Percentiles rank a stretch among this genome's conserved stretches.
These are phyloP conservation scores for Streblospio benedicti DNA, from an alignment of 1,140 invertebrate genomes.

Conservation along the genomic window DNA sequence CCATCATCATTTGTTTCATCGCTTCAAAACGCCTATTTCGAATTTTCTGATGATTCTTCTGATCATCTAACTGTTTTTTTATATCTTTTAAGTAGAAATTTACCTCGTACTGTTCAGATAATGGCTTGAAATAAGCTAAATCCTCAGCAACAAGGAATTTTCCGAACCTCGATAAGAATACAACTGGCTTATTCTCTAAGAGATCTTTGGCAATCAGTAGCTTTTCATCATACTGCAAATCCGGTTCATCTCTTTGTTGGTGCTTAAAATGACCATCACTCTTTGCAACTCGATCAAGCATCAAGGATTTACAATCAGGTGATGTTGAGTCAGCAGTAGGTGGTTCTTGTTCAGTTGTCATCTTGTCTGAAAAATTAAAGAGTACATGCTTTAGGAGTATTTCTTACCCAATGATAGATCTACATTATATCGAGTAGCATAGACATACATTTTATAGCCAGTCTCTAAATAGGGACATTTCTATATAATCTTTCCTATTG, in stretches of 20 bases:
- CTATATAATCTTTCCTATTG: too few species aligned
- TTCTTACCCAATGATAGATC: too few species aligned
- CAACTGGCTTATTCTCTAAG: constrained; percentile 56
- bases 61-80: constrained; percentile 33
- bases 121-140: constrained; percentile 56
- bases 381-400: too few species aligned
- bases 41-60: constrained; percentile 30
- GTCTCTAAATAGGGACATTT: too few species aligned
- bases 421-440: too few species aligned
- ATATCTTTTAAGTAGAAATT: constrained; percentile 54
- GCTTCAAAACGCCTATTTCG: constrained; percentile 77
- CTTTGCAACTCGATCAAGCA: constrained; percentile 1
- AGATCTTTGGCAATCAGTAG: constrained; percentile 57
- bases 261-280: constrained; percentile 56
- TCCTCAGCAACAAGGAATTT: constrained; percentile 60
- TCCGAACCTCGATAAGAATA: constrained; percentile 70
- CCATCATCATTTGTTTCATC: constrained; percentile 61
- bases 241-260: constrained; percentile 67
- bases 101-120: constrained; percentile 53
- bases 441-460: too few species aligned
- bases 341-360: too few species aligned
- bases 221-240: constrained; percentile 62
- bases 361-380: too few species aligned
- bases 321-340: too few species aligned
- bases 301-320: too few species aligned